Percentiles rank a stretch among this genome's conserved stretches.
Conservation (phyloP, 2,113 vertebrate genomes). For the Galbula dea region DNA sequence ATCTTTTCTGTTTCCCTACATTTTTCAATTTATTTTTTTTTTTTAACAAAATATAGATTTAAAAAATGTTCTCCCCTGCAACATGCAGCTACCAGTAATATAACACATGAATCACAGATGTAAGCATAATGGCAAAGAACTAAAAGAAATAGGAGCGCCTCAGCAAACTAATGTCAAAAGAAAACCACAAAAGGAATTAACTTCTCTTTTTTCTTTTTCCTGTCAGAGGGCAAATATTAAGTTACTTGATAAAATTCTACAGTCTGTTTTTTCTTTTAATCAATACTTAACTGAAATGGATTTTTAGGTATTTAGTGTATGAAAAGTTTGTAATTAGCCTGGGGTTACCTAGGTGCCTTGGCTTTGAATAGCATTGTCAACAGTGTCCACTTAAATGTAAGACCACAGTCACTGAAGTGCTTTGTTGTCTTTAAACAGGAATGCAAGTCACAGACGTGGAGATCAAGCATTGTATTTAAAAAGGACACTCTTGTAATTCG, state of each 20-base stretch:
- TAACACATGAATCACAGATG: neutral
- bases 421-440: slow-evolving; percentile 78
- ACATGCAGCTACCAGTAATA: neutral
- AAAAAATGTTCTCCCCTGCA: neutral
- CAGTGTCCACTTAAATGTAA: neutral
- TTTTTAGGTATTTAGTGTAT: neutral
- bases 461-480: slow-evolving; percentile 85
- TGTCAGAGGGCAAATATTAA: neutral
- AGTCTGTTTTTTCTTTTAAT: neutral
- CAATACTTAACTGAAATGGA: neutral
- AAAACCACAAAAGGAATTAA: neutral
- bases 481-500: slow-evolving; percentile 87
- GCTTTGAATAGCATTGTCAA: neutral
- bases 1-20: neutral
- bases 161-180: neutral
- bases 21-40: neutral
- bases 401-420: neutral
- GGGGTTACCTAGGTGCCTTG: neutral
- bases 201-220: neutral
- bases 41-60: neutral
- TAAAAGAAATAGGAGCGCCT: neutral
- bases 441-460: slow-evolving; percentile 91
- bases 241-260: neutral
- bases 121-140: neutral
- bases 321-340: neutral